Percentiles rank a stretch among this genome's conserved stretches.
Evolutionary conservation across 2,113 vertebrate species (phyloP).

Genomic region (Microcebus griseorufus): DNA sequence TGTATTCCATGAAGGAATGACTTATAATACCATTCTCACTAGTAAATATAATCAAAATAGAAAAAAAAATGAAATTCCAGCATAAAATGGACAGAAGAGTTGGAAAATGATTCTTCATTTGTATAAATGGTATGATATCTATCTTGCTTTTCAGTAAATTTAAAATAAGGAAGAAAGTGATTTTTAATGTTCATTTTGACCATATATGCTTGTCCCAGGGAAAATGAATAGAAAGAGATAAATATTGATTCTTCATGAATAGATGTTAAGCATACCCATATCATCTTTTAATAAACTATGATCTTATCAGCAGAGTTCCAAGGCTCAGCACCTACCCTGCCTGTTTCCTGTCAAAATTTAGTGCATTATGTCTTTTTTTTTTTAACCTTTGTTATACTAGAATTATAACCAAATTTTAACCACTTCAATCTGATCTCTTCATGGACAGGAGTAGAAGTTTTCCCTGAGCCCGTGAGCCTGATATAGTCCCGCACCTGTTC

Average conservation of each 20-base stretch:
- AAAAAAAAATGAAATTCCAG: background rate
- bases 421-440: background rate
- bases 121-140: background rate
- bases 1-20: background rate
- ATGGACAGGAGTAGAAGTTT: background rate
- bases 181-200: background rate
- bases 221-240: background rate
- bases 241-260: background rate
- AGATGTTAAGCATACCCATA: background rate
- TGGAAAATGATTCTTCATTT: background rate
- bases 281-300: background rate
- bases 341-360: background rate
- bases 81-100: background rate
- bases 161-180: conserved; percentile 18
- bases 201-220: background rate
- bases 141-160: background rate
- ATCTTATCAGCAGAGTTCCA: background rate
- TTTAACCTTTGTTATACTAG: background rate
- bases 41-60: background rate
- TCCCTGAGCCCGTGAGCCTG: background rate
- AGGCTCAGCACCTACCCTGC: background rate
- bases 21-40: background rate
- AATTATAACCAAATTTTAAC: background rate
- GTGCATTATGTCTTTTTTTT: background rate
- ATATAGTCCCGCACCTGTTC: background rate